phyloP scores from a whole-genome alignment of 2,888 invertebrate genomes.

The Busseola fusca region DNA sequence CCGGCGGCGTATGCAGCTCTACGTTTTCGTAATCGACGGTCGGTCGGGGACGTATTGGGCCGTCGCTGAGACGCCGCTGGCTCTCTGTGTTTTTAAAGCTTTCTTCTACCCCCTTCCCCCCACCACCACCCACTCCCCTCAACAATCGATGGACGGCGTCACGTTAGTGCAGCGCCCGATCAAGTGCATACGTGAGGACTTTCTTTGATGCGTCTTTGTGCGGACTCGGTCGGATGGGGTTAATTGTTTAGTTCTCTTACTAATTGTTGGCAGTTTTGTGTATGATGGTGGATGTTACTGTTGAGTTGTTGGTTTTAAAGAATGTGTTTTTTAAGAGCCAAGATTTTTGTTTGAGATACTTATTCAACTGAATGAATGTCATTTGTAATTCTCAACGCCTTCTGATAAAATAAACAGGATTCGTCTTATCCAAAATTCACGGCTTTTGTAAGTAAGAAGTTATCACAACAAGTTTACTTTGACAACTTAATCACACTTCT shows the following conservation, averaged over 20 bases:
- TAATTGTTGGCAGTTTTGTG: slow-evolving; percentile 49
- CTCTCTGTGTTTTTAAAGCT: slow-evolving; percentile 82
- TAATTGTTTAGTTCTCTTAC: slow-evolving; percentile 65
- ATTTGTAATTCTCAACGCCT: background rate
- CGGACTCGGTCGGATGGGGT: slow-evolving; percentile 58
- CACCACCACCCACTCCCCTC: slow-evolving; percentile 61
- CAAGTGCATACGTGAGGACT: slow-evolving; percentile 87
- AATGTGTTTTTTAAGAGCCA: background rate
- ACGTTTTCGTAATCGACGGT: slow-evolving; percentile 83
- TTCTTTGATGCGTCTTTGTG: slow-evolving; percentile 85
- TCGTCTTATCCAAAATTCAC: background rate
- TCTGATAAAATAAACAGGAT: background rate
- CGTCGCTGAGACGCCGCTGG: slow-evolving; percentile 85
- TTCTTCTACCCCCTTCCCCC: slow-evolving; percentile 65
- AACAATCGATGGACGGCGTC: slow-evolving; percentile 86
- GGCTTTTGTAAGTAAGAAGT: background rate
- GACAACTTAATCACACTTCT: background rate
- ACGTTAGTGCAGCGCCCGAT: slow-evolving; percentile 84
- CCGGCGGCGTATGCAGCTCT: slow-evolving; percentile 77
- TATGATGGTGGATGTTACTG: slow-evolving; percentile 22
- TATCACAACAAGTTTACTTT: background rate
- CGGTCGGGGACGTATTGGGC: slow-evolving; percentile 87
- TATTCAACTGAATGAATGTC: background rate
- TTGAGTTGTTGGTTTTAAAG: background rate
- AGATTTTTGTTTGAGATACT: background rate